Conservation (phyloP, 1,140 invertebrate species). For the Acromyrmex heyeri region DNA sequence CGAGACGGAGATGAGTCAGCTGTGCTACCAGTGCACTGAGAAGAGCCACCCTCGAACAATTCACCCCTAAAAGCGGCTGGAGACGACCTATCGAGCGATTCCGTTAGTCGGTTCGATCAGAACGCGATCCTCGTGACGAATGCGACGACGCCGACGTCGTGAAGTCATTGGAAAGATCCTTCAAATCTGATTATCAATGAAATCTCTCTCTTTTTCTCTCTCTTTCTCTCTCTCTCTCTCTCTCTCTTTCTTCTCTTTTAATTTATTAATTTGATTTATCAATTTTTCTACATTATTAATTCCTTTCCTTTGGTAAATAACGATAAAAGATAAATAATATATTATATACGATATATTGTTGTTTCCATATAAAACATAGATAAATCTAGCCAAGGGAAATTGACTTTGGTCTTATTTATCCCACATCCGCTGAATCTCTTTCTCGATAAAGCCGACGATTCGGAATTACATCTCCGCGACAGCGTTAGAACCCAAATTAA, state of each 20-base stretch:
- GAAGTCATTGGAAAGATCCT: slow-evolving; percentile 15
- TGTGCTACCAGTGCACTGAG: slow-evolving; percentile 43
- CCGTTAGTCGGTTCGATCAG: slow-evolving; percentile 56
- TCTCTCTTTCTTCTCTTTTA: not conserved
- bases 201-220: not conserved
- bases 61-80: slow-evolving; percentile 36
- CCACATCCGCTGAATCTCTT: not conserved
- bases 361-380: not conserved
- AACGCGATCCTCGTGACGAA: slow-evolving; percentile 66
- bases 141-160: not conserved
- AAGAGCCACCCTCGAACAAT: slow-evolving; percentile 49
- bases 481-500: slow-evolving; percentile 63
- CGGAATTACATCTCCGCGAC: slow-evolving; percentile 8
- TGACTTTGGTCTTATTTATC: not conserved
- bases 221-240: not conserved
- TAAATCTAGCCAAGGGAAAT: not conserved
- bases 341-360: not conserved
- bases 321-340: not conserved
- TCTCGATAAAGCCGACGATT: slow-evolving; percentile 14
- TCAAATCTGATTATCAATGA: not conserved
- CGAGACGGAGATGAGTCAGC: slow-evolving; percentile 80
- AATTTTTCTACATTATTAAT: not conserved
- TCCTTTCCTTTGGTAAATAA: not conserved
- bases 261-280: not conserved
- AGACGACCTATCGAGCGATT: slow-evolving; percentile 33